A percentile compares a stretch with the other conserved stretches of the same genome.
These are phyloP conservation scores for Frieseomelitta varia DNA, from an alignment of 1,140 invertebrate species.

Conservation along the genomic window DNA sequence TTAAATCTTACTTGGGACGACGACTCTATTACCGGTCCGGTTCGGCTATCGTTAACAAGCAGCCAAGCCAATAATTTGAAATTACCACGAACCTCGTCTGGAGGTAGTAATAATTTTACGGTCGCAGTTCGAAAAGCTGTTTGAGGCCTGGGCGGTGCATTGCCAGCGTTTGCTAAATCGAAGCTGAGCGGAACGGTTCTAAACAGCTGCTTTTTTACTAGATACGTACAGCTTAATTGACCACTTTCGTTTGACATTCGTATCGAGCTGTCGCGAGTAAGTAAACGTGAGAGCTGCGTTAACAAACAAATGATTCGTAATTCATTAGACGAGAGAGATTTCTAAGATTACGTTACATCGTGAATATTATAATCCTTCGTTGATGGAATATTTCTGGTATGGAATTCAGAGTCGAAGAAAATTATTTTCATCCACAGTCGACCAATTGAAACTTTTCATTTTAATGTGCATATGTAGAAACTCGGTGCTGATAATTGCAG, in stretches of 20 bases:
- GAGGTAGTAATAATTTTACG: neutral
- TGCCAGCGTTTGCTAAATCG: conserved; percentile 1
- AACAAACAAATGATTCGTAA: neutral
- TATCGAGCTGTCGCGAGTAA: neutral
- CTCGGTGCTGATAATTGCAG: too few species aligned
- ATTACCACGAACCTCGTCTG: conserved; percentile 1
- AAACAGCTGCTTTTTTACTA: neutral
- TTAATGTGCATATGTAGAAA: too few species aligned
- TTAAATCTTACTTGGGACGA: conserved; percentile 2
- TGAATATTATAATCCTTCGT: too few species aligned
- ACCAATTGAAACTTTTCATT: too few species aligned
- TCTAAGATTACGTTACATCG: too few species aligned
- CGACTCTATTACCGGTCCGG: neutral
- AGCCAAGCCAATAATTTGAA: conserved; percentile 28
- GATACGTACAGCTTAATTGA: neutral
- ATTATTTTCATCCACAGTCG: too few species aligned
- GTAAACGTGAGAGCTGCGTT: neutral
- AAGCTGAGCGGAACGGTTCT: neutral
- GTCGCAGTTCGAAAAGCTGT: neutral
- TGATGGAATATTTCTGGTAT: too few species aligned
- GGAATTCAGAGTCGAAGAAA: too few species aligned
- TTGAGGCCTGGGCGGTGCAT: neutral
- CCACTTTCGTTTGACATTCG: neutral
- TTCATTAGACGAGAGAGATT: too few species aligned
- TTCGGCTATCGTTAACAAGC: conserved; percentile 15